A percentile compares a stretch with the other conserved stretches of the same genome.
Evolutionary conservation across 1,140 invertebrate genomes (phyloP).

Genomic region (Drosophila kurseongensis): DNA sequence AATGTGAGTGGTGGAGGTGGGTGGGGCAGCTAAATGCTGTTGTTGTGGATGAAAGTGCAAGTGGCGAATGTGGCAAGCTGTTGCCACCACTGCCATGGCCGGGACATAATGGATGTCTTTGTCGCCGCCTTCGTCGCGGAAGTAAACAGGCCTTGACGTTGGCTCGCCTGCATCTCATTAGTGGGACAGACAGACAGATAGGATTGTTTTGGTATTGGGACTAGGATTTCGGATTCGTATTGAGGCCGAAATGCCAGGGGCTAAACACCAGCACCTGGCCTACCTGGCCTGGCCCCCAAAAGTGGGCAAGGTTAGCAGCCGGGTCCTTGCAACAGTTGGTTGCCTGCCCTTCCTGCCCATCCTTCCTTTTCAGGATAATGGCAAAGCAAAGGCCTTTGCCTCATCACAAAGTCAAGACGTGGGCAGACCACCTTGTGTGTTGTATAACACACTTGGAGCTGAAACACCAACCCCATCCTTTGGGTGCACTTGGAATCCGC

Average conservation of each 20-base stretch:
- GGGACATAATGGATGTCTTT: constrained; percentile 57
- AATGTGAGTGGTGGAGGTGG: constrained; percentile 1
- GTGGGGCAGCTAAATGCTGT: constrained; percentile 19
- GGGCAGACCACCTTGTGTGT: constrained; percentile 13
- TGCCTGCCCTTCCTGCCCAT: constrained; percentile 14
- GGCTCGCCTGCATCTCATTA: constrained; percentile 71
- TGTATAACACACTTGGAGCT: constrained; percentile 27
- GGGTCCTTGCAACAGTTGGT: constrained; percentile 32
- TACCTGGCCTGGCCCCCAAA: constrained; percentile 48
- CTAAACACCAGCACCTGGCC: constrained; percentile 14
- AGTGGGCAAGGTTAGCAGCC: constrained; percentile 42
- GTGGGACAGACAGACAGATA: constrained; percentile 24
- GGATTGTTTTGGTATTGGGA: constrained; percentile 30
- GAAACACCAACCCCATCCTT: constrained; percentile 9
- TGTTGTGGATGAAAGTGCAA: constrained; percentile 60
- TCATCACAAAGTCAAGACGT: constrained; percentile 52
- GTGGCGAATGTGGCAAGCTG: constrained; percentile 43
- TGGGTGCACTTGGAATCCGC: constrained; percentile 15
- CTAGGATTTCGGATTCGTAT: constrained; percentile 21
- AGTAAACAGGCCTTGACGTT: constrained; percentile 78
- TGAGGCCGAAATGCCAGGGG: constrained; percentile 56
- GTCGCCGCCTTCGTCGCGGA: constrained; percentile 63
- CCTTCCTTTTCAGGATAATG: constrained; percentile 14
- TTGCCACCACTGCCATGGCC: constrained; percentile 54
- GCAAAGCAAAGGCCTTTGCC: constrained; percentile 5